Evolutionary conservation across 2,888 invertebrate species (phyloP).

Genomic region (Nemoura dubitans): DNA sequence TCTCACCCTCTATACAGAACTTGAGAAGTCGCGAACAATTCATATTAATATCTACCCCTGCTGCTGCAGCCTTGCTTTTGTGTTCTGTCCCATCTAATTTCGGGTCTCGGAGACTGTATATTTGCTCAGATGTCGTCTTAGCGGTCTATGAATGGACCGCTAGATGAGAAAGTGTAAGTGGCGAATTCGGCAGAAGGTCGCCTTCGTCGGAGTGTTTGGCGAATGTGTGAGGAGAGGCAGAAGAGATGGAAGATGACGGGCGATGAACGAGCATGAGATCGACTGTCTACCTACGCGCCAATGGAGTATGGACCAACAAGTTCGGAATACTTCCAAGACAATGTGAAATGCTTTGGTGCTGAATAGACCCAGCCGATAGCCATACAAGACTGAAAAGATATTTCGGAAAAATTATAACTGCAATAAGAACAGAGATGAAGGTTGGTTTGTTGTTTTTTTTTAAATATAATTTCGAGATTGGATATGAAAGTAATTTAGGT

Average conservation of each 20-base stretch:
- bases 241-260: not conserved
- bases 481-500: too few relatives aligned
- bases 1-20: not conserved
- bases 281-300: not conserved
- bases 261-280: not conserved
- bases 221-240: not conserved
- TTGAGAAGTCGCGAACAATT: not conserved
- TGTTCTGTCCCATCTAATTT: not conserved
- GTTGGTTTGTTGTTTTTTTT: too few relatives aligned
- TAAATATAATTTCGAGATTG: too few relatives aligned
- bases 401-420: too few relatives aligned
- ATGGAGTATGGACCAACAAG: not conserved
- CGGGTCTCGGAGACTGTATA: not conserved
- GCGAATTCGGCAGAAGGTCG: not conserved
- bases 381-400: too few relatives aligned
- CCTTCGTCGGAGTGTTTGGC: not conserved
- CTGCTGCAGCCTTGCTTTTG: not conserved
- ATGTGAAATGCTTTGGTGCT: too few relatives aligned
- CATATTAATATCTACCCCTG: not conserved
- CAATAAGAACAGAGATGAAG: too few relatives aligned
- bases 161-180: conserved; percentile 3
- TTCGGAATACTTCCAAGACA: not conserved
- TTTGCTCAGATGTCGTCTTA: not conserved
- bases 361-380: too few relatives aligned
- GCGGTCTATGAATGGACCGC: not conserved